phyloP scores from a whole-genome alignment of 2,888 invertebrate genomes.

The Amitus sp. region DNA sequence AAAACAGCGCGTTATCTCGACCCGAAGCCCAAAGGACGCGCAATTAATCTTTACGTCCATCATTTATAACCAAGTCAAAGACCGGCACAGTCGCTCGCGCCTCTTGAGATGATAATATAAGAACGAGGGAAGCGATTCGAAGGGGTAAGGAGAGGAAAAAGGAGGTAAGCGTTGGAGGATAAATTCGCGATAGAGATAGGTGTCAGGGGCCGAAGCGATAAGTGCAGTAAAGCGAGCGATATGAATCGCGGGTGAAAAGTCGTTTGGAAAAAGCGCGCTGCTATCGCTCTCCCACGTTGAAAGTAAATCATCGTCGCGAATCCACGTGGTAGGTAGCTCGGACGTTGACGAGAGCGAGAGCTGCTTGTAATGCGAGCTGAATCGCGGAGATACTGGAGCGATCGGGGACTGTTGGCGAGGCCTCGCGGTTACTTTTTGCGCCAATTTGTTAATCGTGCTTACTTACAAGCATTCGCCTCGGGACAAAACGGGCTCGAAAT shows the following conservation, averaged over 20 bases:
- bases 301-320: slow-evolving; percentile 20
- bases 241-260: neutral
- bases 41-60: slow-evolving; percentile 6
- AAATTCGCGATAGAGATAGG: no score
- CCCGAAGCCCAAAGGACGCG: neutral
- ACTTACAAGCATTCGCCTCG: slow-evolving; percentile 41
- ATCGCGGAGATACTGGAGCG: slow-evolving; percentile 27
- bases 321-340: slow-evolving; percentile 15
- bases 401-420: slow-evolving; percentile 30
- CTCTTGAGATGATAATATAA: neutral
- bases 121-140: no score
- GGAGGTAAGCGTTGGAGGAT: no score
- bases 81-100: slow-evolving; percentile 2
- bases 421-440: slow-evolving; percentile 54
- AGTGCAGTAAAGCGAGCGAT: slow-evolving; percentile 23
- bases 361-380: slow-evolving; percentile 29
- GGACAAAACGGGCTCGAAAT: slow-evolving; percentile 49
- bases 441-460: slow-evolving; percentile 58
- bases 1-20: neutral
- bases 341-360: slow-evolving; percentile 21
- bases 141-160: no score
- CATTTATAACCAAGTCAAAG: slow-evolving; percentile 4
- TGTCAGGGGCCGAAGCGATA: slow-evolving; percentile 15
- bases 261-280: no score
- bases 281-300: slow-evolving; percentile 13